Conservation (phyloP, 2,888 invertebrate genomes). For the Drosophila greeni region DNA sequence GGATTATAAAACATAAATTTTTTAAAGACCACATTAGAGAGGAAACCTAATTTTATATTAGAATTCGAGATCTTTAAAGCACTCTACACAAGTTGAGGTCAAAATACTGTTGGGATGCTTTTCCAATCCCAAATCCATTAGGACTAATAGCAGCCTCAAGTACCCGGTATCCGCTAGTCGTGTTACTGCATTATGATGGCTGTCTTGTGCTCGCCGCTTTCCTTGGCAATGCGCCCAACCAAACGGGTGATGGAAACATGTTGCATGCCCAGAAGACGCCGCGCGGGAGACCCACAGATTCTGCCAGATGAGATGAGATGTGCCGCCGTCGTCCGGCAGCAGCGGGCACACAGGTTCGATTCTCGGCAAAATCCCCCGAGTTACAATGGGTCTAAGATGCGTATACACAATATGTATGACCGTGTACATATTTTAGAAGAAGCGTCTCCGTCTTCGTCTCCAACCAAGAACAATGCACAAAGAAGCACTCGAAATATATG, state of each 20-base stretch:
- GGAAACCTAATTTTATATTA: neutral
- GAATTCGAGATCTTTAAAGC: neutral
- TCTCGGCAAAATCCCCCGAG: constrained; percentile 58
- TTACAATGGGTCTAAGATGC: constrained; percentile 51
- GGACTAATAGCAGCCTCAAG: constrained; percentile 13
- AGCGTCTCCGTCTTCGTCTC: constrained; percentile 6
- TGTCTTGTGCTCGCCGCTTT: constrained; percentile 57
- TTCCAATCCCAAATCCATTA: neutral
- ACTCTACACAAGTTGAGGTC: neutral
- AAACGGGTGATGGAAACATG: constrained; percentile 64
- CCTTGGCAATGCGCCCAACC: constrained; percentile 68
- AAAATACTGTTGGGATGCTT: neutral
- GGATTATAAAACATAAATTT: neutral
- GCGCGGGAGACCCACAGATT: constrained; percentile 56
- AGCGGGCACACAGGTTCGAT: constrained; percentile 35
- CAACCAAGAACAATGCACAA: constrained; percentile 51
- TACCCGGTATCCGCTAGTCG: constrained; percentile 35
- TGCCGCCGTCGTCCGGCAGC: constrained; percentile 42
- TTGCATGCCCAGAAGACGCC: constrained; percentile 44
- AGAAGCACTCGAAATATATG: constrained; percentile 52
- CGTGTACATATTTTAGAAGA: constrained; percentile 32
- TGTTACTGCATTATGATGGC: constrained; percentile 26
- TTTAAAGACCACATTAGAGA: neutral
- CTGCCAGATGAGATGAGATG: constrained; percentile 21
- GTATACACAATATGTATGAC: constrained; percentile 37